Percentiles rank a stretch among this genome's conserved stretches.
These are phyloP conservation scores for Nasonia oneida DNA, from an alignment of 2,888 invertebrate species.

Conservation along the genomic window DNA sequence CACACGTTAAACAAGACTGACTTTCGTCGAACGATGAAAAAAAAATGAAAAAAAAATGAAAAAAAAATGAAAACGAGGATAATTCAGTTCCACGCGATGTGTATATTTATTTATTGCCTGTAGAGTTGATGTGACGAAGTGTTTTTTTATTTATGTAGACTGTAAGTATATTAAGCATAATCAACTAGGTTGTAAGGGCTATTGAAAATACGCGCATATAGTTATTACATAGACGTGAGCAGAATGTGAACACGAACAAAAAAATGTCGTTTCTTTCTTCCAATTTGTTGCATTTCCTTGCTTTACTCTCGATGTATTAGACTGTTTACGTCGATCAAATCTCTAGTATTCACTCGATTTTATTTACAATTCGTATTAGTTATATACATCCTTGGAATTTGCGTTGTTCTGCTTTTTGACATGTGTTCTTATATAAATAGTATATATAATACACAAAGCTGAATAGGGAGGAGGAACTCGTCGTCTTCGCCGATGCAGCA, in stretches of 20 bases:
- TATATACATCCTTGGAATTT: neutral
- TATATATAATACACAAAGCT: neutral
- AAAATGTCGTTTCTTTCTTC: neutral
- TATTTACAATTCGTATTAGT: slow-evolving; percentile 31
- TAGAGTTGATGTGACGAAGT: slow-evolving; percentile 53
- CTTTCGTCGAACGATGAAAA: slow-evolving; percentile 62
- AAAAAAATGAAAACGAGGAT: slow-evolving; percentile 13
- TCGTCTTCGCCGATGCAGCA: slow-evolving; percentile 1
- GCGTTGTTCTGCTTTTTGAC: slow-evolving; percentile 25
- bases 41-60: slow-evolving; percentile 12
- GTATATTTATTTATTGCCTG: slow-evolving; percentile 73
- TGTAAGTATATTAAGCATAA: slow-evolving; percentile 27
- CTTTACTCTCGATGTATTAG: slow-evolving; percentile 11
- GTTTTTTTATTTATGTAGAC: slow-evolving; percentile 55
- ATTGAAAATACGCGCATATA: neutral
- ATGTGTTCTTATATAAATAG: slow-evolving; percentile 33
- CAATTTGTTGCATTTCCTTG: neutral
- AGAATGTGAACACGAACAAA: slow-evolving; percentile 24
- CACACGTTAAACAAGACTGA: slow-evolving; percentile 65
- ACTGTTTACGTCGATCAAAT: neutral
- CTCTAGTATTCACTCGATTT: slow-evolving; percentile 2
- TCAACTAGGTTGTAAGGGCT: slow-evolving; percentile 23
- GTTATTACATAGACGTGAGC: neutral
- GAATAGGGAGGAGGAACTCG: slow-evolving; percentile 40
- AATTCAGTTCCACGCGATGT: slow-evolving; percentile 66